Percentiles rank a stretch among this genome's conserved stretches.
phyloP scores from a whole-genome alignment of 1,140 invertebrate genomes.

The Drosophila mayri region DNA sequence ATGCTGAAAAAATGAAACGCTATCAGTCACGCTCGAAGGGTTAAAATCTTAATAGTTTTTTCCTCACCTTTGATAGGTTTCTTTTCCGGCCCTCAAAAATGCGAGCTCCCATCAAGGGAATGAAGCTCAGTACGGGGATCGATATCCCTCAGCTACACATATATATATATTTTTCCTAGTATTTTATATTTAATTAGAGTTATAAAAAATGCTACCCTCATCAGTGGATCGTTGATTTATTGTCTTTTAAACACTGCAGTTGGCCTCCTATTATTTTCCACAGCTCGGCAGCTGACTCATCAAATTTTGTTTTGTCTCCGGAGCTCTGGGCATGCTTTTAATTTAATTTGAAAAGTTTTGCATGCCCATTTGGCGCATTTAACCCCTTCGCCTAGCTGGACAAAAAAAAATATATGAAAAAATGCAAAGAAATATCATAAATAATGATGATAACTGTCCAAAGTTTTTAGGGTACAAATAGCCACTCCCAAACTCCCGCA shows the following conservation, averaged over 20 bases:
- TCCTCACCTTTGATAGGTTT: not conserved
- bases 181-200: constrained; percentile 67
- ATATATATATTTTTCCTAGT: constrained; percentile 13
- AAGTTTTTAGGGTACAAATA: constrained; percentile 48
- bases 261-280: constrained; percentile 38
- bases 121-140: constrained; percentile 93
- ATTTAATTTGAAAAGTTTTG: constrained; percentile 84
- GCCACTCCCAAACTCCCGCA: constrained; percentile 51
- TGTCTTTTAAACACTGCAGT: constrained; percentile 77
- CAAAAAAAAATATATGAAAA: constrained; percentile 37
- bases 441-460: constrained; percentile 82
- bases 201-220: constrained; percentile 53
- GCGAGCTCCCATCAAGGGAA: constrained; percentile 27
- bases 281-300: constrained; percentile 73
- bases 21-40: not conserved
- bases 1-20: no score
- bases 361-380: constrained; percentile 78
- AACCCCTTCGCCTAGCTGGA: constrained; percentile 60
- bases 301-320: constrained; percentile 76
- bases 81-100: constrained; percentile 18
- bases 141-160: constrained; percentile 88
- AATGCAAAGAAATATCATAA: constrained; percentile 70
- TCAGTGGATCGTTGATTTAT: constrained; percentile 72
- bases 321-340: constrained; percentile 72
- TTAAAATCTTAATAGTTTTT: not conserved